A percentile compares a stretch with the other conserved stretches of the same genome.
phyloP scores from a whole-genome alignment of 2,888 invertebrate species.

The Biston betularia region DNA sequence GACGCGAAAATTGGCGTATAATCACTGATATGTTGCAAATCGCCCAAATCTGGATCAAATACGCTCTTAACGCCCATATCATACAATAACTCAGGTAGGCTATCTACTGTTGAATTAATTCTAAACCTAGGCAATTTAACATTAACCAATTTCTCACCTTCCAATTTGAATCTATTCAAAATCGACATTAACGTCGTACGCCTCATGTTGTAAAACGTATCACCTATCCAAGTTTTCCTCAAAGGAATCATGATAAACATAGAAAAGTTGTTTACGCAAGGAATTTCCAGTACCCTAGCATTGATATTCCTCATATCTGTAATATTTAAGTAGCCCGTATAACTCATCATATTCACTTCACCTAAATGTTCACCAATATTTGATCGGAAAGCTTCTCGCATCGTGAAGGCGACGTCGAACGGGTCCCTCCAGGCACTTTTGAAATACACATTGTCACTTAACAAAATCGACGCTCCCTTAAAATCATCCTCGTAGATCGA shows the following conservation, averaged over 20 bases:
- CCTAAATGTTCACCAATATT: constrained; percentile 42
- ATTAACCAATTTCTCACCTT: constrained; percentile 52
- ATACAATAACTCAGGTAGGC: constrained; percentile 63
- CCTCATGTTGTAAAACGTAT: constrained; percentile 63
- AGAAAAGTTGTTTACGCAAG: constrained; percentile 53
- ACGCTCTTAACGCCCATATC: constrained; percentile 72
- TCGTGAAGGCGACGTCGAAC: constrained; percentile 59
- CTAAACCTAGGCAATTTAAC: constrained; percentile 68
- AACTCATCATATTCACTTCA: constrained; percentile 69
- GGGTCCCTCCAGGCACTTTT: constrained; percentile 63
- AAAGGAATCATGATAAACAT: constrained; percentile 67
- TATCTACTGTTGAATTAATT: constrained; percentile 59
- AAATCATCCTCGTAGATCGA: constrained; percentile 63
- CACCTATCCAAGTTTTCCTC: constrained; percentile 48
- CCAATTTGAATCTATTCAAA: constrained; percentile 55
- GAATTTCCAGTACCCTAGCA: constrained; percentile 65
- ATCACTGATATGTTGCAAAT: constrained; percentile 63
- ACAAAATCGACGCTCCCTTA: constrained; percentile 54
- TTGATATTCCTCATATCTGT: constrained; percentile 55
- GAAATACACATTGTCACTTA: constrained; percentile 65
- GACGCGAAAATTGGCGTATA: constrained; percentile 59
- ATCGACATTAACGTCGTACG: constrained; percentile 59
- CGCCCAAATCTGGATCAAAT: constrained; percentile 63
- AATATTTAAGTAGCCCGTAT: constrained; percentile 60
- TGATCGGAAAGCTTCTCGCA: constrained; percentile 50